These are phyloP conservation scores for Hybos culiciformis DNA, from an alignment of 2,888 invertebrate genomes.

Conservation along the genomic window DNA sequence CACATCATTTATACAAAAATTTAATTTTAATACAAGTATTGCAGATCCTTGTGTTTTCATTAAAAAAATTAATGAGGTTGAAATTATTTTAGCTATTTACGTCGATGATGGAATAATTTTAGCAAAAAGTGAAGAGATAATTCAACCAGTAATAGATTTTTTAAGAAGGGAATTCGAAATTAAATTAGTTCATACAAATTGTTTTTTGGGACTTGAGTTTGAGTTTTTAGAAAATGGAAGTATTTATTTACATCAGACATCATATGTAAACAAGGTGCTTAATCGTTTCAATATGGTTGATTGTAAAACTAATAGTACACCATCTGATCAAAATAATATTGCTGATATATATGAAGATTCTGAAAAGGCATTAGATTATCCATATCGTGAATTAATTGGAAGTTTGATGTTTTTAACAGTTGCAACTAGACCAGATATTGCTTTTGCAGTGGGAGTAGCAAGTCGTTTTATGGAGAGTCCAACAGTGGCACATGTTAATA, in stretches of 20 bases:
- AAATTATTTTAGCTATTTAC: slow-evolving; percentile 17
- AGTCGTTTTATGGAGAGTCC: slow-evolving; percentile 7
- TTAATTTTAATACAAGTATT: slow-evolving; percentile 15
- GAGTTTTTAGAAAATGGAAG: neutral
- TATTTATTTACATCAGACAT: neutral
- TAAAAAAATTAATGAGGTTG: slow-evolving; percentile 7
- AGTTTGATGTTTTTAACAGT: slow-evolving; percentile 5
- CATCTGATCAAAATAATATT: neutral
- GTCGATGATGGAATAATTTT: slow-evolving; percentile 20
- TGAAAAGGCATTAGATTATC: neutral
- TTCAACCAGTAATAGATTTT: too few species aligned
- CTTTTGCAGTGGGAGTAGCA: neutral
- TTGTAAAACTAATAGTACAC: neutral
- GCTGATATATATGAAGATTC: neutral
- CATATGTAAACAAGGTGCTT: neutral
- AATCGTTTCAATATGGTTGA: neutral
- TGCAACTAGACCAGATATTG: slow-evolving; percentile 6
- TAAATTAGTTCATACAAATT: neutral
- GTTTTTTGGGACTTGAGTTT: neutral
- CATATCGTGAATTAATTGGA: slow-evolving; percentile 8
- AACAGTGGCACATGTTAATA: slow-evolving; percentile 1
- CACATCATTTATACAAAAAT: slow-evolving; percentile 14
- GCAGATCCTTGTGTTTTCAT: slow-evolving; percentile 20
- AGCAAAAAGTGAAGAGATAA: slow-evolving; percentile 5
- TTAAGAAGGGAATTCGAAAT: neutral